These are phyloP conservation scores for Chelonia mydas DNA, from an alignment of 2,797 vertebrate species.

Conservation along the genomic window DNA sequence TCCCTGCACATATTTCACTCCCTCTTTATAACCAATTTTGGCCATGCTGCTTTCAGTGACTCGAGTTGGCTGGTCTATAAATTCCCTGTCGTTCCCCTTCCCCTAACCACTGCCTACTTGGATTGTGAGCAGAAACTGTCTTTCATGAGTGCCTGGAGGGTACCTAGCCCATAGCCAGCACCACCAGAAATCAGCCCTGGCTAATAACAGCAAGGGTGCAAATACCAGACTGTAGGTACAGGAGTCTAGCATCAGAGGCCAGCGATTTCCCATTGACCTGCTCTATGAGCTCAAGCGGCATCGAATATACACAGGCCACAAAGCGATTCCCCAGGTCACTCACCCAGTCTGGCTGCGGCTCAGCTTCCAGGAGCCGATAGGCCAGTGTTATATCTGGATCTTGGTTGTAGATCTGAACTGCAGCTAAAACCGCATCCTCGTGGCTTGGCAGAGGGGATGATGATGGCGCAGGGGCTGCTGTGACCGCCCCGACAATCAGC, in stretches of 20 bases:
- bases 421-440: background rate
- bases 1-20: background rate
- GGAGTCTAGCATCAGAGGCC: background rate
- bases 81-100: background rate
- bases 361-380: background rate
- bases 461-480: background rate
- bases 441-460: background rate
- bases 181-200: background rate
- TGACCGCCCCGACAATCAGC: background rate
- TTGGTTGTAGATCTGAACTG: background rate
- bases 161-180: background rate
- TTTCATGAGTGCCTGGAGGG: too few species aligned
- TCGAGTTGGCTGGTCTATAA: background rate
- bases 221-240: background rate
- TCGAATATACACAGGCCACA: background rate
- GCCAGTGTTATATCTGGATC: background rate
- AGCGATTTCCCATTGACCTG: background rate
- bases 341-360: background rate
- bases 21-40: background rate
- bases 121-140: background rate
- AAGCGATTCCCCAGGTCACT: background rate
- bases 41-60: background rate
- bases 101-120: background rate
- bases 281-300: background rate
- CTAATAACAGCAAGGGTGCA: background rate